phyloP scores from a whole-genome alignment of 2,797 vertebrate species.

The Poeciliopsis paucimaculata region DNA sequence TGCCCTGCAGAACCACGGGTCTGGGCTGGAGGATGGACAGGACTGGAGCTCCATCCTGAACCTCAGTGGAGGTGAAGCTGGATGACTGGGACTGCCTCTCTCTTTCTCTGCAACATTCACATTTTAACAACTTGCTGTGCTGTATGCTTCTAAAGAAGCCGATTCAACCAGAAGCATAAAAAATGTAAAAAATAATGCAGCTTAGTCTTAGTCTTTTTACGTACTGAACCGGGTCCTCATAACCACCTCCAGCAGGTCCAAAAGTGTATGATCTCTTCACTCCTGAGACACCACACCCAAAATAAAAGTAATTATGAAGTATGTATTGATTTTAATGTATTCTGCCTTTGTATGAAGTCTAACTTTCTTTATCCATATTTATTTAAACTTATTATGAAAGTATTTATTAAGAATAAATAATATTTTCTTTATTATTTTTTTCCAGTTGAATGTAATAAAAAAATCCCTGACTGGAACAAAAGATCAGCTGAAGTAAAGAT shows the following conservation, averaged over 20 bases:
- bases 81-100: conserved; percentile 93
- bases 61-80: conserved; percentile 91
- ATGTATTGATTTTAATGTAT: background rate
- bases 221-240: conserved; percentile 91
- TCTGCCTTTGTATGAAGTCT: background rate
- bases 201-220: conserved; percentile 46
- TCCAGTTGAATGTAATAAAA: background rate
- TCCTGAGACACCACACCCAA: conserved; percentile 70
- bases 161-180: background rate
- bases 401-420: background rate
- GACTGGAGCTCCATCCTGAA: conserved; percentile 84
- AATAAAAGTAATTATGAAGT: background rate
- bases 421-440: background rate
- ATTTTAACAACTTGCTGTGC: conserved; percentile 9
- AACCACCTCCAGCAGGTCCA: conserved; percentile 88
- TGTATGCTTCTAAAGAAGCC: background rate
- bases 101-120: conserved; percentile 81
- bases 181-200: background rate
- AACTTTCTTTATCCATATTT: background rate
- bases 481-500: background rate
- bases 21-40: conserved; percentile 87
- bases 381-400: background rate
- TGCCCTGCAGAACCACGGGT: conserved; percentile 90
- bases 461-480: background rate
- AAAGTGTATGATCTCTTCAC: conserved; percentile 92